Evolutionary conservation across 1,140 invertebrate genomes (phyloP), one percentile per base, ranked within the genome.

Genomic region (Araneus ventricosus): DNA sequence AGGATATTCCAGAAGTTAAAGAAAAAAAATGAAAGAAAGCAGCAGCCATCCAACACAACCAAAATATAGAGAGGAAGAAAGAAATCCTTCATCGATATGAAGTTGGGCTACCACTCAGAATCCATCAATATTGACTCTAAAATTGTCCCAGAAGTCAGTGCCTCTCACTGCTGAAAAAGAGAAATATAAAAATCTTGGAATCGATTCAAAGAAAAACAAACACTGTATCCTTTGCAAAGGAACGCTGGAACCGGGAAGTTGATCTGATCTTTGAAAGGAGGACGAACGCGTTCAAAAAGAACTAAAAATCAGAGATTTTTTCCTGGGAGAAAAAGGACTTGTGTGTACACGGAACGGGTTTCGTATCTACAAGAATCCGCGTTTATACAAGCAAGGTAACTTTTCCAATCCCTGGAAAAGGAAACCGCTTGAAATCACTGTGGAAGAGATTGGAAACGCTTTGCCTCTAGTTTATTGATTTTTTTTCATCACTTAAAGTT

Each of bases 41-140:
- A 75, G 70, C 14, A 45, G 20, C 4, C 24, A 52, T 57, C n/a
- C 2, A 57, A 27, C 4, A 52, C 17, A 84, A 45, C 82, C 52
- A 84, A 22, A 75, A 75, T 22, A 52, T 52, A 1, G 45, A 52
- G 45, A 52, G 45, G 45, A 39, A 84, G 45, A 52, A 17, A 27
- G 45, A 84, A 84, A 24, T 14, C 39, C 24, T n/a, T 84, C 37
- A 45, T 52, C 39, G 45, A 84, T 45, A 84, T 84, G 80, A 84
- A 84, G 82, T 84, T 84, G 39, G 70, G 70, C 24, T 57, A 84
- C 39, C 45, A 57, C 82, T 84, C 82, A 5, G 37, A 45, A 88
- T 52, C 87, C 63, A 88, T 88, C 87, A 88, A 88, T 88, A 88
- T 88, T 88, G 87, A 88, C 87, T 88, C 87, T 88, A 67, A 88